These are phyloP conservation scores for Amphibalanus amphitrite DNA, from an alignment of 1,140 invertebrate genomes.

Conservation along the genomic window DNA sequence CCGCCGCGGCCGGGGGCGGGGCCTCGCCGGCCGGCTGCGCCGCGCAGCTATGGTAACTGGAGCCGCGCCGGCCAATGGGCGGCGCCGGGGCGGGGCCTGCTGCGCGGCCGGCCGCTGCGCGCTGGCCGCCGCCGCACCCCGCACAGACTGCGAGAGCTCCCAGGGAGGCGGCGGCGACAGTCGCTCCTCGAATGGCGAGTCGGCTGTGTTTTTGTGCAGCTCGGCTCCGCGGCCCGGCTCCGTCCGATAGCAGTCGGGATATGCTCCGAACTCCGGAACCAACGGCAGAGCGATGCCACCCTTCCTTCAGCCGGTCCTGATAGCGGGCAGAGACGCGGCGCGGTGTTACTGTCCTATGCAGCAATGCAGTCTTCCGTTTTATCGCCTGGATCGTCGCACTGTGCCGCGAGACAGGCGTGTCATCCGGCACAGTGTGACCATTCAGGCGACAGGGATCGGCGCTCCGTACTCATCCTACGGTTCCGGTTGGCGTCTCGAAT, in stretches of 20 bases:
- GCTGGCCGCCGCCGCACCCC: background rate
- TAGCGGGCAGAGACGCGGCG: background rate
- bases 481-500: too few relatives aligned
- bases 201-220: too few relatives aligned
- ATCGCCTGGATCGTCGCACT: background rate
- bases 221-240: background rate
- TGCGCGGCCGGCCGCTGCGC: background rate
- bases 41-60: conserved; percentile 3
- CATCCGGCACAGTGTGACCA: background rate
- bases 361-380: background rate
- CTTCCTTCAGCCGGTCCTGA: too few relatives aligned
- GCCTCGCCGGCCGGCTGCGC: background rate
- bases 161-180: background rate
- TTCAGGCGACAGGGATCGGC: too few relatives aligned
- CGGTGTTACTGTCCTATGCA: background rate
- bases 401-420: background rate
- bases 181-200: background rate
- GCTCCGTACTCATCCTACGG: too few relatives aligned
- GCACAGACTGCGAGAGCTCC: background rate
- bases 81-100: background rate
- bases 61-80: background rate
- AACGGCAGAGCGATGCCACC: too few relatives aligned
- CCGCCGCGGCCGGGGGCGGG: background rate
- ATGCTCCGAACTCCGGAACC: too few relatives aligned
- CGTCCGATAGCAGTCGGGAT: too few relatives aligned